Percentiles rank a stretch among this genome's conserved stretches.
These are phyloP conservation scores for Luperina nickerlii DNA, from an alignment of 2,888 invertebrate species.

Conservation along the genomic window DNA sequence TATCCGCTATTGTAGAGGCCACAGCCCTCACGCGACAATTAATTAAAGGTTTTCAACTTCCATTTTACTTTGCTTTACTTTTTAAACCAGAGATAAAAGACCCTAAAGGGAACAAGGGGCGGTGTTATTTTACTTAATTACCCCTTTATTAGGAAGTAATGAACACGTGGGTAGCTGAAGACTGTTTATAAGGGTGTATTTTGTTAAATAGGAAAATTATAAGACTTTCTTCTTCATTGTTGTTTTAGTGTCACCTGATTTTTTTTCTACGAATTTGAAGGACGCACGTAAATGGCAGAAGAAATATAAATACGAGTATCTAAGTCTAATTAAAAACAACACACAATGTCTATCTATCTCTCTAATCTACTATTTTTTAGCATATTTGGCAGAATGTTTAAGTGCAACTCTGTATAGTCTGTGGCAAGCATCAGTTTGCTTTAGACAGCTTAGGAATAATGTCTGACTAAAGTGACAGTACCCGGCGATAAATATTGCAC, in stretches of 20 bases:
- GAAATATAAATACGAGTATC: background rate
- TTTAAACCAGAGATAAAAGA: constrained; percentile 11
- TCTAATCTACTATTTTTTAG: background rate
- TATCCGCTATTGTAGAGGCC: background rate
- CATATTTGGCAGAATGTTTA: constrained; percentile 16
- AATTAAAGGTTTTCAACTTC: constrained; percentile 1
- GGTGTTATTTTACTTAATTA: constrained; percentile 12
- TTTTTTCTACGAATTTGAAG: background rate
- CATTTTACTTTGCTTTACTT: constrained; percentile 19
- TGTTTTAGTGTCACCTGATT: background rate
- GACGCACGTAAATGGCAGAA: background rate
- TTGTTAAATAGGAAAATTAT: background rate
- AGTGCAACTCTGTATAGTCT: constrained; percentile 39
- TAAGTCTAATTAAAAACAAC: no score
- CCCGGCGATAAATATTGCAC: no score
- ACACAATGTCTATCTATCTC: background rate
- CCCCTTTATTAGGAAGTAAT: constrained; percentile 7
- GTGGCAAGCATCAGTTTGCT: constrained; percentile 46
- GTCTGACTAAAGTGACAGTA: constrained; percentile 7
- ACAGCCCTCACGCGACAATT: background rate
- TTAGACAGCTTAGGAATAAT: constrained; percentile 63
- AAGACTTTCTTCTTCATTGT: background rate
- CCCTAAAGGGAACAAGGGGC: background rate
- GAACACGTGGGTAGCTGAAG: background rate
- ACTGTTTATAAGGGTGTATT: background rate